Evolutionary conservation across 2,113 vertebrate genomes (phyloP).

Genomic region (Caranx melampygus): DNA sequence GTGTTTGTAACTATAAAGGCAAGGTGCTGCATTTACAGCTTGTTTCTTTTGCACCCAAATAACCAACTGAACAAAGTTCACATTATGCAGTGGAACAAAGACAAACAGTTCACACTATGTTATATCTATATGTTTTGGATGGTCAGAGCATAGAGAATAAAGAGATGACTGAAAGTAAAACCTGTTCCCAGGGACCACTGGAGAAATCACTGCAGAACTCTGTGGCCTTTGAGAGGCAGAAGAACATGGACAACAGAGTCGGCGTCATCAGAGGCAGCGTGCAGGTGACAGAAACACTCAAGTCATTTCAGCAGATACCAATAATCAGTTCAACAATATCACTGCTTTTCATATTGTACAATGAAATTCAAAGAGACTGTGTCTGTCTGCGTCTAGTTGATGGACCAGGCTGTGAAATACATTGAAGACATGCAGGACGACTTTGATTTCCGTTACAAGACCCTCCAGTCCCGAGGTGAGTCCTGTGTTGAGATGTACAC

Average conservation of each 20-base stretch:
- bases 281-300: slow-evolving; percentile 83
- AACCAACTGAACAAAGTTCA: no score
- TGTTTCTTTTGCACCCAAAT: no score
- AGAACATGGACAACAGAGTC: slow-evolving; percentile 91
- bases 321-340: neutral
- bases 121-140: neutral
- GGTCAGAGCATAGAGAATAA: neutral
- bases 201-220: slow-evolving; percentile 94
- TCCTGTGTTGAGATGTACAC: neutral
- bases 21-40: no score
- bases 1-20: no score
- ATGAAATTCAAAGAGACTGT: neutral
- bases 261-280: slow-evolving; percentile 90
- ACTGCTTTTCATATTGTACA: neutral
- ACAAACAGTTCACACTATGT: neutral
- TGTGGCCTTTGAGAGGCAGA: slow-evolving; percentile 90
- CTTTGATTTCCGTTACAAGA: slow-evolving; percentile 98
- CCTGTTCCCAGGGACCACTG: slow-evolving; percentile 87
- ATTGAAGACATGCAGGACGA: slow-evolving; percentile 97
- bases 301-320: neutral
- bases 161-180: neutral
- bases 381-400: slow-evolving; percentile 81
- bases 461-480: slow-evolving; percentile 92
- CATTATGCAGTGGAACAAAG: no score
- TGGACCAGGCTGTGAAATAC: slow-evolving; percentile 96